phyloP scores from a whole-genome alignment of 2,113 vertebrate genomes.

The Raja brachyura region DNA sequence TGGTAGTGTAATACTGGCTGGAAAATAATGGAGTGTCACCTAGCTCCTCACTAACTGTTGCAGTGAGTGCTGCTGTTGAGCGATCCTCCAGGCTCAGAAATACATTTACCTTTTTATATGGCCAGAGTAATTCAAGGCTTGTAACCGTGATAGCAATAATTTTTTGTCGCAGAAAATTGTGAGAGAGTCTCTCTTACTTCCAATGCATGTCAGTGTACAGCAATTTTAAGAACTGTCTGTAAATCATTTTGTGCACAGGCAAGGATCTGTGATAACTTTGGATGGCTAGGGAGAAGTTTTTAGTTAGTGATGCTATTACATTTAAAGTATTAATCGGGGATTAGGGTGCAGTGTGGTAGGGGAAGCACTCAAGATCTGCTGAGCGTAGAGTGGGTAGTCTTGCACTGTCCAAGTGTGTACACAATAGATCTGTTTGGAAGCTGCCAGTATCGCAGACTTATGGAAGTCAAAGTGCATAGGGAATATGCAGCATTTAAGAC shows the following conservation, averaged over 20 bases:
- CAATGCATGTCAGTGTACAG: neutral
- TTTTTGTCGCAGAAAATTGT: neutral
- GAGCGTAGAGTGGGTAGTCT: neutral
- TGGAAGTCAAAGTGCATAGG: neutral
- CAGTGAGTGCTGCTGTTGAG: neutral
- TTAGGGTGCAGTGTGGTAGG: neutral
- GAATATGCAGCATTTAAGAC: neutral
- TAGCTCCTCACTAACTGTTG: no score
- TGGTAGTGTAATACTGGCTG: neutral
- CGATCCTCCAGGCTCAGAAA: neutral
- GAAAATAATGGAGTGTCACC: neutral
- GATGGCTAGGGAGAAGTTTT: neutral
- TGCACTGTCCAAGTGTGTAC: neutral
- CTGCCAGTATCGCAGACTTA: no score
- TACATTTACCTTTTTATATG: neutral
- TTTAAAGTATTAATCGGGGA: neutral
- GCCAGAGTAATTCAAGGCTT: neutral
- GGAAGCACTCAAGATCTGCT: neutral
- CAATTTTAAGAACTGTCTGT: neutral
- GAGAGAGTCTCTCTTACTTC: neutral
- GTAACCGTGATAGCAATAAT: neutral
- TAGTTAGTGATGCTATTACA: neutral
- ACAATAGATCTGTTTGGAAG: neutral
- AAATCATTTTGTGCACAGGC: no score
- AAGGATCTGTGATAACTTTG: neutral